A percentile compares a stretch with the other conserved stretches of the same genome.
phyloP scores from a whole-genome alignment of 2,888 invertebrate genomes.

The Atrina japonica region DNA sequence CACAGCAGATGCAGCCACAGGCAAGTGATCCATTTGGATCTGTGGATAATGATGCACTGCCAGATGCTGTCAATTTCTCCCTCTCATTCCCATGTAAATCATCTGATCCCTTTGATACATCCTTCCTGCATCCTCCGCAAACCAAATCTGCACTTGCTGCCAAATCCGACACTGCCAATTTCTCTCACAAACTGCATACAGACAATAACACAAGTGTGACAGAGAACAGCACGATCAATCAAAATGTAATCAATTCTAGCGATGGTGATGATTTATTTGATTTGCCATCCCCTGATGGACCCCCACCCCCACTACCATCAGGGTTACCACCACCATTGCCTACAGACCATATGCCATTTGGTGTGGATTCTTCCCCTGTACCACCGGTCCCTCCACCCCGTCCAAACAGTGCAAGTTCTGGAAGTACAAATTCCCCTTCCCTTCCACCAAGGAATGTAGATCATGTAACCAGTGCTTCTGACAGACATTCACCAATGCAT shows the following conservation, averaged over 20 bases:
- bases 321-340: constrained; percentile 56
- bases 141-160: constrained; percentile 9
- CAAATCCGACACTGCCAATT: not conserved
- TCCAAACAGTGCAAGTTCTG: constrained; percentile 27
- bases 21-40: constrained; percentile 63
- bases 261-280: constrained; percentile 53
- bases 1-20: constrained; percentile 49
- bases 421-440: constrained; percentile 17
- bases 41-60: constrained; percentile 37
- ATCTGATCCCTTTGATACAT: constrained; percentile 58
- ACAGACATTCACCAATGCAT: no score
- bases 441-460: constrained; percentile 30
- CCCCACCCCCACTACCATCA: constrained; percentile 64
- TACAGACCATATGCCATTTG: constrained; percentile 19
- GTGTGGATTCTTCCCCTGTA: constrained; percentile 18
- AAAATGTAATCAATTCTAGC: constrained; percentile 26
- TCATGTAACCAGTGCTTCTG: constrained; percentile 9
- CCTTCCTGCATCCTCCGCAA: constrained; percentile 42
- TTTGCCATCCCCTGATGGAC: constrained; percentile 61
- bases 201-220: constrained; percentile 2
- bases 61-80: constrained; percentile 35
- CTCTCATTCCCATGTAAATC: constrained; percentile 16
- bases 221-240: constrained; percentile 3
- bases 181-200: not conserved
- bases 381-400: constrained; percentile 52